Base-by-base conservation (phyloP, 2,888 invertebrate species). In the Miltochrista miniata region DNA sequence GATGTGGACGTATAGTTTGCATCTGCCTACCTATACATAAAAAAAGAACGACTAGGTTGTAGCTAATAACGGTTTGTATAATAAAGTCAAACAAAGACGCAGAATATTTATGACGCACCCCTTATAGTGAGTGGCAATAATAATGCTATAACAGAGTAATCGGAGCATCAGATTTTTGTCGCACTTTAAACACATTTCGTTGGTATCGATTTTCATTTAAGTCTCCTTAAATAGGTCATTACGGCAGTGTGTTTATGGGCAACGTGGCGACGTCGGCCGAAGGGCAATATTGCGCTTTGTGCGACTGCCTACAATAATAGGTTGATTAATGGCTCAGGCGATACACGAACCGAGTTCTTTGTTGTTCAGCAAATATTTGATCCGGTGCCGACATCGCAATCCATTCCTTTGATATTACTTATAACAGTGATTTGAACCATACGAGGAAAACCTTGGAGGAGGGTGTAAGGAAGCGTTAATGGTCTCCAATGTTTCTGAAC, bases 311-410 rank as follows among this genome's bases (percentile, higher is more conserved):
- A 83, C 85, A 89, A 88, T 87, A 87, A 84, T 82, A 76, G 82
- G 68, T 83, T 90, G 89, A 90, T 90, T 89, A 90, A 90, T 90
- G 88, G 81, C 78, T 77, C 76, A 74, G 74, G 74, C 85, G 83
- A 84, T 87, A 84, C 81, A 82, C 78, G 76, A 68, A 72, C 79
- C 78, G 74, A 83, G 79, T 83, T 86, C 87, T 88, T 90, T 90
- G 88, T 88, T 86, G 85, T 80, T 82, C 70, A 68, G 79, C 87
- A 88, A 90, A 90, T 89, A 88, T 90, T 86, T 84, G 85, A 85
- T 83, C 81, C 75, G 66, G 70, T 70, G 74, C 68, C 79, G 79
- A 74, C 78, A 72, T 72, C 76, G 76, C 80, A 83, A 86, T 84
- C 83, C 81, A 66, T 73, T 78, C 78, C 78, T 83, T 85, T 85